Evolutionary conservation across 2,888 invertebrate genomes (phyloP), one percentile per base, ranked within the genome.

Genomic region (Steinernema scapterisci): DNA sequence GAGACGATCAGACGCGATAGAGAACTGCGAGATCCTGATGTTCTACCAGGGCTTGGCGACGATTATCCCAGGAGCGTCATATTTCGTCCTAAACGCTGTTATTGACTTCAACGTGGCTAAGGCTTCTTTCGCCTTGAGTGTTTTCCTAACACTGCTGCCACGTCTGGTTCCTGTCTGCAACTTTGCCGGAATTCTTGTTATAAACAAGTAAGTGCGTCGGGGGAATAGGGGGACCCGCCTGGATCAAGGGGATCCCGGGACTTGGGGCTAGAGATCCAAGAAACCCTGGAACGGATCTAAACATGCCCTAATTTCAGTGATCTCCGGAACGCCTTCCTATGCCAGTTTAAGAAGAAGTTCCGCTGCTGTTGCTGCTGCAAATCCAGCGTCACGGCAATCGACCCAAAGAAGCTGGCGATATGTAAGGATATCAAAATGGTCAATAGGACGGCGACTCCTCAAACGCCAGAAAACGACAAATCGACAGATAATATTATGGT

Each of bases 41-140:
- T 11, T 63, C 27, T 31, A 16, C 13, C 63, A 63, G 31, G 63
- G 63, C 16, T 11, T 63, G 6, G 63, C 31, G 5, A 63, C 63
- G 3, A 31, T 25, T n/a, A 1, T 63, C 1, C 63, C 63, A 16
- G 54, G 23, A 11, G 54, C 54, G 3, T 6, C 13, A 3, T 63
- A 63, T 16, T 63, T 63, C n/a, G 6, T 63, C 5, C 3, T 63
- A 5, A 63, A 63, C 19, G 21, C 31, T 7, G 13, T 63, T 21
- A 13, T 63, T 11, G 38, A 38, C 31, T 7, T 13, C 3, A 1
- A 31, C 1, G 63, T 63, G 1, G 25, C 63, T 13, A 63, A 21
- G 38, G 63, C 63, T 63, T 63, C 63, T 6, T 16, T 63, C 16
- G 63, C 31, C 3, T 31, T 63, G 7, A 63, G 63, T 25, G 27